Evolutionary conservation across 1,140 invertebrate genomes (phyloP).

Genomic region (Reticulitermes speratus): DNA sequence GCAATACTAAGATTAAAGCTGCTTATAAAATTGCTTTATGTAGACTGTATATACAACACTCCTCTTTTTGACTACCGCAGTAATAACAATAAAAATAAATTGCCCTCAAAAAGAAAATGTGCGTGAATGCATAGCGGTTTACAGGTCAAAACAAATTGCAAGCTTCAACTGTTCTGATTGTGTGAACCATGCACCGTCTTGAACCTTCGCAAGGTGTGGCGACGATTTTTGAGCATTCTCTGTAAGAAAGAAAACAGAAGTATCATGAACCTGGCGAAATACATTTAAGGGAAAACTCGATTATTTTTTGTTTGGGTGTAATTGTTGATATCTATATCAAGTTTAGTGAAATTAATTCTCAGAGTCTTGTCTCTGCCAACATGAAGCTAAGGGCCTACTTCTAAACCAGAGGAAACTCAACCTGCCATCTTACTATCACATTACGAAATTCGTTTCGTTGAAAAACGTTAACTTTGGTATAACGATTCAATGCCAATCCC

Average conservation of each 20-base stretch:
- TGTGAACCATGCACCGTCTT: constrained; percentile 21
- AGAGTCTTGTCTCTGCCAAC: too few relatives aligned
- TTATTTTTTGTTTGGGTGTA: too few relatives aligned
- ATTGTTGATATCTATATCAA: too few relatives aligned
- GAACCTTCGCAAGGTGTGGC: constrained; percentile 16
- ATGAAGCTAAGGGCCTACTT: too few relatives aligned
- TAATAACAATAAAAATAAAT: not conserved
- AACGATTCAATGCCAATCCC: too few relatives aligned
- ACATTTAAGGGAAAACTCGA: too few relatives aligned
- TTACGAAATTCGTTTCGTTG: too few relatives aligned
- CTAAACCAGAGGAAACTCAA: too few relatives aligned
- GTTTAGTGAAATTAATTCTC: too few relatives aligned
- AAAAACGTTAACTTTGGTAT: too few relatives aligned
- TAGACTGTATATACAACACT: not conserved
- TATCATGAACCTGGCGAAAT: too few relatives aligned
- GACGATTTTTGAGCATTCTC: constrained; percentile 16
- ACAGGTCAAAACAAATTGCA: not conserved
- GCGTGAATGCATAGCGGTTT: not conserved
- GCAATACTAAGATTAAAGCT: not conserved
- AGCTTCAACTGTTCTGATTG: not conserved
- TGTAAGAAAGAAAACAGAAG: not conserved
- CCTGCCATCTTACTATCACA: too few relatives aligned
- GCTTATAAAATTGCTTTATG: not conserved
- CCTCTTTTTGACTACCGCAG: not conserved
- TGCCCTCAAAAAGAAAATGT: not conserved